Evolutionary conservation across 2,888 invertebrate genomes (phyloP), one percentile per base, ranked within the genome.

Genomic region (Cataglyphis albicans): DNA sequence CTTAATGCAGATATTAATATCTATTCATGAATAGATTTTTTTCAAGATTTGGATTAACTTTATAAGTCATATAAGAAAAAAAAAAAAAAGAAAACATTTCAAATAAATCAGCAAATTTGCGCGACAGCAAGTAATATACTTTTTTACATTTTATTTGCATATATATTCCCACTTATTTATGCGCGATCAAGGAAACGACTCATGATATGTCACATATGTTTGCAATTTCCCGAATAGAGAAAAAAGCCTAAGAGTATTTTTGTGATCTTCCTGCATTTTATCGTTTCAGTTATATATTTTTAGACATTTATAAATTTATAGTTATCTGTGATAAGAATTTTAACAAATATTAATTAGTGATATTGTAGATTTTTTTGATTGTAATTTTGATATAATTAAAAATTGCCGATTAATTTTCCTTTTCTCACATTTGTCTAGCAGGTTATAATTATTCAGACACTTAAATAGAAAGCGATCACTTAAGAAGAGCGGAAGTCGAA

Each of bases 391-490:
- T 48, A 1, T 38, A 59, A 3, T 73, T 59, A 29, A 38, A 12
- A 29, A n/a, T 65, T 41, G 64, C 38, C 57, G 64, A 55, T 21
- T 57, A 63, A 64, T 35, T 59, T 78, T 63, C 76, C 70, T 32
- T 63, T 80, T 76, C 57, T 75, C 63, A 67, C 76, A 82, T 87
- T 82, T 75, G 63, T 83, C 83, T 68, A 73, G 74, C 78, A 70
- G 65, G 81, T 80, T 81, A 82, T 82, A 90, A 90, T 89, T 87
- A 88, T 89, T 87, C 81, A 82, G 80, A 64, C 84, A 68, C 29
- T 72, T 83, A 75, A 72, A 85, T 82, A 83, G 74, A 82, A 87
- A 80, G 84, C 82, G 84, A 86, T 44, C 81, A 35, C 55, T 75
- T 72, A 82, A 67, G 87, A 83, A 78, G 78, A 87, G 82, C 81